phyloP scores from a whole-genome alignment of 2,888 invertebrate genomes.

The Adineta ricciae region DNA sequence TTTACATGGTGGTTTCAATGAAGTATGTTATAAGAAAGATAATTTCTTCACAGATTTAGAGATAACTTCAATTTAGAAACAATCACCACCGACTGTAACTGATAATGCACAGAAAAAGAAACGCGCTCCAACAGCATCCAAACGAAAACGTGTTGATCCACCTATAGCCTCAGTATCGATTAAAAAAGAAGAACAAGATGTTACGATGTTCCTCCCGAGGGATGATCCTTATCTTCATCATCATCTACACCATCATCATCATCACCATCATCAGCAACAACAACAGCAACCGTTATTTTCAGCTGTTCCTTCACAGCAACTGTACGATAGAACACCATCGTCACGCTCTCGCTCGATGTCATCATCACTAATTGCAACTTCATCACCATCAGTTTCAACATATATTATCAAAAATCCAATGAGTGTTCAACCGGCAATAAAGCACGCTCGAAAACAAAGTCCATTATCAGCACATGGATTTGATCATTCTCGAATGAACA shows the following conservation, averaged over 20 bases:
- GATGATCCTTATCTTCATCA: not conserved
- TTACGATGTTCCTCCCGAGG: not conserved
- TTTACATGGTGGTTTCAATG: slow-evolving; percentile 78
- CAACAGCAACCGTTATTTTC: not conserved
- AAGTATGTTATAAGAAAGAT: not conserved
- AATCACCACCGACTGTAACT: not conserved
- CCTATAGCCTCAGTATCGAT: not conserved
- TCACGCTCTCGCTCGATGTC: not conserved
- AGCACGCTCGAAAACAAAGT: not conserved
- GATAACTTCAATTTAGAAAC: not conserved
- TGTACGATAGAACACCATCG: not conserved
- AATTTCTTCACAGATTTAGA: not conserved
- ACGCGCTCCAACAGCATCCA: not conserved
- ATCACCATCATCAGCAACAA: not conserved
- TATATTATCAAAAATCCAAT: not conserved
- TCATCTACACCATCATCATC: not conserved
- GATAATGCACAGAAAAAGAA: not conserved
- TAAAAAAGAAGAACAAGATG: not conserved
- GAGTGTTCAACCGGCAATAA: not conserved
- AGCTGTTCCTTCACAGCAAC: not conserved
- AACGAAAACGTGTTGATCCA: not conserved
- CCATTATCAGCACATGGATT: not conserved
- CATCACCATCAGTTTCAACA: not conserved
- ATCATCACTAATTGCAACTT: not conserved
- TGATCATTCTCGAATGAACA: not conserved